Evolutionary conservation across 2,113 vertebrate genomes (phyloP).

Genomic region (Eublepharis macularius): DNA sequence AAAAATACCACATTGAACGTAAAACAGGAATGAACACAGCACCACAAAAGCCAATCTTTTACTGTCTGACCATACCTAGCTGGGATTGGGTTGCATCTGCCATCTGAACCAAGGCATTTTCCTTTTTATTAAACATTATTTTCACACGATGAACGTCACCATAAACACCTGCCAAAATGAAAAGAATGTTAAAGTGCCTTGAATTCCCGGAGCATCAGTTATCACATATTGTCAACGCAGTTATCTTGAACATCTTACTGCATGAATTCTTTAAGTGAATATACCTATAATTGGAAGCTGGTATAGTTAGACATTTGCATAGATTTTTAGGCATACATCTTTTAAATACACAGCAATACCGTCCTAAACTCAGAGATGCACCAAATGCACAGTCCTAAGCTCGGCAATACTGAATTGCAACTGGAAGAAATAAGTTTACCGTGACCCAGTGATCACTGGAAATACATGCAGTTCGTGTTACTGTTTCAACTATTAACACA

Average conservation of each 20-base stretch:
- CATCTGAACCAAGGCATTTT: constrained; percentile 89
- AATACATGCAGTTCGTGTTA: background rate
- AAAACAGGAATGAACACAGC: no score
- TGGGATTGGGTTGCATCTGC: constrained; percentile 85
- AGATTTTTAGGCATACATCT: background rate
- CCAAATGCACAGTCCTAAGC: background rate
- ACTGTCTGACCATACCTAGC: constrained; percentile 72
- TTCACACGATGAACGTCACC: constrained; percentile 89
- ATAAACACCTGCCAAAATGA: constrained; percentile 79
- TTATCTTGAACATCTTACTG: background rate
- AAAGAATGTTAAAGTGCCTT: constrained; percentile 4
- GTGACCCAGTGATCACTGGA: background rate
- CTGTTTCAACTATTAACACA: background rate
- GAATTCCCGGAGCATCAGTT: background rate
- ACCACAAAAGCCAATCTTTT: background rate
- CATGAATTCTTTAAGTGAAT: background rate
- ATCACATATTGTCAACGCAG: background rate
- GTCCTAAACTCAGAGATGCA: no score
- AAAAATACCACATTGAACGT: no score
- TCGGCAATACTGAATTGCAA: background rate
- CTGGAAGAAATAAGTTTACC: background rate
- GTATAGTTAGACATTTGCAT: background rate
- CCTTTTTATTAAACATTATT: constrained; percentile 88
- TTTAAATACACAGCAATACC: no score
- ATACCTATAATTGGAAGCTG: background rate